These are phyloP conservation scores for Toxotes jaculatrix DNA, from an alignment of 2,113 vertebrate genomes.

Conservation along the genomic window DNA sequence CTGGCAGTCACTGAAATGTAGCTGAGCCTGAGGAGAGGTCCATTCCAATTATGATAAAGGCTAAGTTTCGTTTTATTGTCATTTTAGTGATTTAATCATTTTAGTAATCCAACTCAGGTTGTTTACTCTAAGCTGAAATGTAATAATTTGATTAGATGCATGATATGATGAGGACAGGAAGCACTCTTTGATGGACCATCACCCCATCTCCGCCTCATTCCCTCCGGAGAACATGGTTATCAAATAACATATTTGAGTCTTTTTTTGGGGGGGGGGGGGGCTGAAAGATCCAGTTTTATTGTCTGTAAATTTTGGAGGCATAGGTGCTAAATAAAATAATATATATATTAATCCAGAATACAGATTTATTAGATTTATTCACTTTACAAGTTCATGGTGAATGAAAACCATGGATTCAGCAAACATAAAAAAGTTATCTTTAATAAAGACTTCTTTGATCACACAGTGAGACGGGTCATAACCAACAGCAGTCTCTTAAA, in stretches of 20 bases:
- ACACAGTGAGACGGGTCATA: not conserved
- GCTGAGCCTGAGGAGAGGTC: conserved; percentile 7
- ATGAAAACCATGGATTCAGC: not conserved
- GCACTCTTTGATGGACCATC: conserved; percentile 6
- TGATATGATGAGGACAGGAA: conserved; percentile 39
- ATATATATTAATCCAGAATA: not conserved
- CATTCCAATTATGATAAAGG: conserved; percentile 17
- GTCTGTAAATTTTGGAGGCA: not conserved
- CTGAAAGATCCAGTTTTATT: not conserved
- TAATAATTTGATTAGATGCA: conserved; percentile 44
- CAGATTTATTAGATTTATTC: not conserved
- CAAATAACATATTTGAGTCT: conserved; percentile 1
- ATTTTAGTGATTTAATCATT: conserved; percentile 40
- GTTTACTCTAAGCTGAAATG: conserved; percentile 39
- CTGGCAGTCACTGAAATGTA: not conserved
- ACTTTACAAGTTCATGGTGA: not conserved
- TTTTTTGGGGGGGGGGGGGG: not conserved
- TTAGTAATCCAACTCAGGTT: conserved; percentile 40
- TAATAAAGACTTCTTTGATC: not conserved
- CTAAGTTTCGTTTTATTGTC: conserved; percentile 13
- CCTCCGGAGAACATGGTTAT: not conserved
- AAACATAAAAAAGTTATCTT: not conserved
- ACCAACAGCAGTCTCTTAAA: not conserved
- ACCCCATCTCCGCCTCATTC: not conserved
- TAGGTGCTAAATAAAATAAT: not conserved